A percentile compares a stretch with the other conserved stretches of the same genome.
Evolutionary conservation across 2,888 invertebrate genomes (phyloP).

Genomic region (Drosophila quasianomalipes): DNA sequence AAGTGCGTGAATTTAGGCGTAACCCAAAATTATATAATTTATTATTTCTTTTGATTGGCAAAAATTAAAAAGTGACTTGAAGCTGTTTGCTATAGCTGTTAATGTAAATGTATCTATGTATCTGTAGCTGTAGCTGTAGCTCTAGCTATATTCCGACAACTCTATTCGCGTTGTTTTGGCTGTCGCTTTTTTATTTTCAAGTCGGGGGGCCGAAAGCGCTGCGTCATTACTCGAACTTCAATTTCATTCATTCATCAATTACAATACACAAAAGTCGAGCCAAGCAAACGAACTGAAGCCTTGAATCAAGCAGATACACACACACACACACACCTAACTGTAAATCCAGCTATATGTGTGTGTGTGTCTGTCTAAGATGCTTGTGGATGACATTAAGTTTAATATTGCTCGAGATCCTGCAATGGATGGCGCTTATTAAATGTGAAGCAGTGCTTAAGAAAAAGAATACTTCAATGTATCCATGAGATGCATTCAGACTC

Average conservation of each 20-base stretch:
- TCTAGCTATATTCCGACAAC: slow-evolving; percentile 57
- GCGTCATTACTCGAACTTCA: slow-evolving; percentile 80
- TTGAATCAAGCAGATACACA: slow-evolving; percentile 68
- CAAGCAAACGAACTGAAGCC: slow-evolving; percentile 60
- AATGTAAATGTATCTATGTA: slow-evolving; percentile 24
- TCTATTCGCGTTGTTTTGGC: slow-evolving; percentile 58
- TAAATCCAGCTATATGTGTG: slow-evolving; percentile 13
- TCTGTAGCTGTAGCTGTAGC: not conserved
- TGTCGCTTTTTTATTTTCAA: slow-evolving; percentile 26
- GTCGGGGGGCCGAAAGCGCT: slow-evolving; percentile 55
- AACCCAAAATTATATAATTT: slow-evolving; percentile 76
- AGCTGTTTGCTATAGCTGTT: slow-evolving; percentile 20
- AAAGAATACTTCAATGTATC: slow-evolving; percentile 25
- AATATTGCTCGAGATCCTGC: slow-evolving; percentile 53
- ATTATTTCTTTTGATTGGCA: slow-evolving; percentile 80
- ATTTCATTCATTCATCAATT: slow-evolving; percentile 82
- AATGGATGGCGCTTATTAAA: slow-evolving; percentile 30
- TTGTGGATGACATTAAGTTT: slow-evolving; percentile 71
- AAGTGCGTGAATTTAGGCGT: slow-evolving; percentile 78
- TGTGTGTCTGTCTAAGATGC: slow-evolving; percentile 20
- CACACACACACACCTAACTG: slow-evolving; percentile 24
- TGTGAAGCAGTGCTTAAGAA: slow-evolving; percentile 6
- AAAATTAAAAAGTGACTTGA: slow-evolving; percentile 73
- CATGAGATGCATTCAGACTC: slow-evolving; percentile 20
- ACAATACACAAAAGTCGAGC: slow-evolving; percentile 71